Evolutionary conservation across 53 echinoderm and acorn worm genomes (phyloP), one percentile per base, ranked within the genome.

Genomic region (Hippasteria phrygiana): DNA sequence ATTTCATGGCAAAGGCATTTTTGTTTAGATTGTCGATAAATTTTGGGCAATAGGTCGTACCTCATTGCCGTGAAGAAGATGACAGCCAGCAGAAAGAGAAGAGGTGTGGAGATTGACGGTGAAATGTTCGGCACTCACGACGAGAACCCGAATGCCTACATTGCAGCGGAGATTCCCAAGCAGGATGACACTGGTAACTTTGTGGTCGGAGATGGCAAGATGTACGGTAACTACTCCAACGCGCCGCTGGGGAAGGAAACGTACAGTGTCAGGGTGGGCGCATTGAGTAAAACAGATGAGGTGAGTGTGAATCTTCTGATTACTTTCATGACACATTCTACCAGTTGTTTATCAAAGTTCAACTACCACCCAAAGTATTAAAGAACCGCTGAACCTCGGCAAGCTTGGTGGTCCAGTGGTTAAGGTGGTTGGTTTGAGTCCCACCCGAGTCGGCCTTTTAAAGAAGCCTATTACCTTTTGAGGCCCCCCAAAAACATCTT

Each of bases 141-240:
- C 8, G 55, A 72, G 9, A 87, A 90, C 2, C 88, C 84, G 1
- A 67, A 83, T 27, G 74, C 94, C 48, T 95, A 94, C 87, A 89
- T 95, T 12, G 91, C 95, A 2, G 95, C 95, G 1, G 95, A 95
- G 80, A 80, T 94, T 67, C 47, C 67, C 4, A 77, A 91, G 31
- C 37, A 83, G 24, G 75, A 91, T 24, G 43, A 48, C 29, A 71
- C 88, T 0, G 87, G 73, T 17, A 38, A 34, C 1, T 95, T 95
- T 86, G 78, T 88, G 0, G 92, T 95, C 18, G 95, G 95, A 10
- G 93, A 95, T 50, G 91, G 80, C 46, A 74, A 29, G 72, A 89
- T 78, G 40, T 91, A 91, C 33, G 93, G 93, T 16, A 62, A 64
- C 28, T 95, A 92, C 83, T 85, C 82, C 88, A 95, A 95, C 46